phyloP scores from a whole-genome alignment of 53 echinoderm and acorn worm species.

The Hippasteria phrygiana region DNA sequence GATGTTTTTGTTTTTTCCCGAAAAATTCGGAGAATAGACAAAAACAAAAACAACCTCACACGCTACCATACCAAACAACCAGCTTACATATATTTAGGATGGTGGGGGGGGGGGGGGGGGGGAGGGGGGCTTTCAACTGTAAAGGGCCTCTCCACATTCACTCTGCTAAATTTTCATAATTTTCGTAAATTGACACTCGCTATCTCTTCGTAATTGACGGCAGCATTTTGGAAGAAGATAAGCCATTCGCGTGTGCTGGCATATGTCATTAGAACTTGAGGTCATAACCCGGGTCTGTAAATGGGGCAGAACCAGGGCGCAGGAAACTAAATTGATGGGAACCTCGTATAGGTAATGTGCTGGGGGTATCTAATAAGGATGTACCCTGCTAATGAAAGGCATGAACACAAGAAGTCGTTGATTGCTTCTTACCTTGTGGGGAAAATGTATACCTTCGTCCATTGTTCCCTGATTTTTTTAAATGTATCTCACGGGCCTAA shows the following conservation, averaged over 20 bases:
- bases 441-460: not conserved
- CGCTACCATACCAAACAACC: no score
- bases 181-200: not conserved
- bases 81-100: no score
- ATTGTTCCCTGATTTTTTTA: not conserved
- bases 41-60: no score
- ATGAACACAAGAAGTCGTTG: constrained; percentile 12
- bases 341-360: not conserved
- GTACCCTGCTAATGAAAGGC: not conserved
- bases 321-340: not conserved
- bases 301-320: not conserved
- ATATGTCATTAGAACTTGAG: not conserved
- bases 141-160: no score
- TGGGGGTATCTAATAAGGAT: not conserved
- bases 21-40: no score
- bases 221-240: not conserved
- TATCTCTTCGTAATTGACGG: not conserved
- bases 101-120: no score
- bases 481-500: no score
- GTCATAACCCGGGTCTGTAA: not conserved
- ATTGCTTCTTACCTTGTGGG: not conserved
- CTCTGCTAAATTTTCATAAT: no score
- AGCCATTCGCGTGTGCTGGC: not conserved
- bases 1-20: no score
- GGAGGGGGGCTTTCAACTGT: no score